Evolutionary conservation across 1,140 invertebrate genomes (phyloP), one percentile per base, ranked within the genome.

Genomic region (Bursaphelenchus mucronatus): DNA sequence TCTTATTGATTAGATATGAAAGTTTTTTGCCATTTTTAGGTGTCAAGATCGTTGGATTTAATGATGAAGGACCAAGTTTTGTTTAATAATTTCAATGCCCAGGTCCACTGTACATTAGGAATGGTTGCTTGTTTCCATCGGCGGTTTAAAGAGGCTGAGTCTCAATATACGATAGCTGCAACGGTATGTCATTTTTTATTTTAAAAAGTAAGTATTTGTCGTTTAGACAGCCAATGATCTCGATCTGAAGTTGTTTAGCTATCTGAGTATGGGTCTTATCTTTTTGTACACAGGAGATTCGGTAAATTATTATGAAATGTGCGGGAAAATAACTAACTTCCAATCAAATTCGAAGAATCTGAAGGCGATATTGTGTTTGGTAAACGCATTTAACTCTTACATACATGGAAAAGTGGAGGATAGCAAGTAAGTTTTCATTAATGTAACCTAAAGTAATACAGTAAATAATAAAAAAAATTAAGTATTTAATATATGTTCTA

Each of bases 71-170:
- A 17, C n/a, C 52, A 55, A 9, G n/a, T 30, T 21, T 46, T 67
- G 2, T n/a, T 74, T 11, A 41, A 61, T 8, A 72, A 71, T 53
- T 71, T 71, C 51, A 63, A 71, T 47, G 43, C 70, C 13, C 70
- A 71, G 44, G 10, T 70, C 15, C 70, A 71, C 39, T 72, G 64
- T 8, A 9, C 75, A 47, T 53, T 71, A 58, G 70, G 71, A 56
- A 53, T 75, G 30, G 75, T 75, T 30, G 44, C 66, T 15, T 41
- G 57, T 3, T 74, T 62, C 54, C 45, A 71, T 55, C 56, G 69
- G 17, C 17, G 46, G 6, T 50, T 41, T n/a, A 64, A 68, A 39
- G 61, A 58, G 21, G 72, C 70, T 30, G 65, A 71, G 40, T 19
- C 17, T 19, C 70, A 71, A 47, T 71, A 63, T 64, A 55, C 47